Percentiles rank a stretch among this genome's conserved stretches.
Conservation (phyloP, 2,888 invertebrate species). For the Plebejus anna region DNA sequence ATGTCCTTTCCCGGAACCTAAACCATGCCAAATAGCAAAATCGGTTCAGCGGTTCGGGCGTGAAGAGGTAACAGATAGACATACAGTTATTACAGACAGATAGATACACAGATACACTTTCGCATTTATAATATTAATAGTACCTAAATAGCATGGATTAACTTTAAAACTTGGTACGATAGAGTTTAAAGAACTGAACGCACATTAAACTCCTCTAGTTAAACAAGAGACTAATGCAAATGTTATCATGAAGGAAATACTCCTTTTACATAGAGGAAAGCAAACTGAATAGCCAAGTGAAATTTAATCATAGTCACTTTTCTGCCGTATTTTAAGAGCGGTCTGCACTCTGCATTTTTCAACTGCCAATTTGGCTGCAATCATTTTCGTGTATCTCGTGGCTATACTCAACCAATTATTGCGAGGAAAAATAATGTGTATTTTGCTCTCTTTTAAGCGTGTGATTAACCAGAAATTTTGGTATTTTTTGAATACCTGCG, state of each 20-base stretch:
- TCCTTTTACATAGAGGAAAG: neutral
- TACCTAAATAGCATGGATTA: too few species aligned
- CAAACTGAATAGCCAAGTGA: neutral
- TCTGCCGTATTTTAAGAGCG: constrained; percentile 16
- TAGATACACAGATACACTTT: too few species aligned
- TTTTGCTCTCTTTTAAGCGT: neutral
- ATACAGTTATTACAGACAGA: too few species aligned
- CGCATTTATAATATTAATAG: too few species aligned
- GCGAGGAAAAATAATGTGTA: neutral
- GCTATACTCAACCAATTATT: constrained; percentile 3
- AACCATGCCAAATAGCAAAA: too few species aligned
- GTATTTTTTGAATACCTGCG: neutral
- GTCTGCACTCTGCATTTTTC: neutral
- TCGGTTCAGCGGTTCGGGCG: too few species aligned
- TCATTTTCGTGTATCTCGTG: constrained; percentile 3
- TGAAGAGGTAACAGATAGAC: too few species aligned
- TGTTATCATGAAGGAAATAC: neutral
- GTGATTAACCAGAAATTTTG: neutral
- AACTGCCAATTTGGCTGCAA: constrained; percentile 14
- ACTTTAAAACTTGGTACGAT: too few species aligned
- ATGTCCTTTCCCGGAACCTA: too few species aligned
- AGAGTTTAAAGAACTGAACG: too few species aligned
- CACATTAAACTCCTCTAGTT: neutral
- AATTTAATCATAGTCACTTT: constrained; percentile 11
- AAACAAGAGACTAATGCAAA: neutral